Conservation (phyloP, 92 coral and sea anemone species). For the Desmophyllum pertusum region DNA sequence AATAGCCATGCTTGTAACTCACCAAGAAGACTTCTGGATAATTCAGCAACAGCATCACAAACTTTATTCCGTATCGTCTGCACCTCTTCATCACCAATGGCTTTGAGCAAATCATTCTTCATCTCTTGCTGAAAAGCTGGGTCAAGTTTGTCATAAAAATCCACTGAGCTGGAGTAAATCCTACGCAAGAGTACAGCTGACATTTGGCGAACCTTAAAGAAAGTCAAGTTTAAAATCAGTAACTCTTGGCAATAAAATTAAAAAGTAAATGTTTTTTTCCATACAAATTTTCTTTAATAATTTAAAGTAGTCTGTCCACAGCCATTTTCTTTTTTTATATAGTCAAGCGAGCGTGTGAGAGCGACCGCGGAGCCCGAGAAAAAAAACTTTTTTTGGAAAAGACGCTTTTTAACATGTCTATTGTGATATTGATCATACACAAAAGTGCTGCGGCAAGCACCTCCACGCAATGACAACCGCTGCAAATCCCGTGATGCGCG, state of each 20-base stretch:
- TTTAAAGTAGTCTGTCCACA: too few relatives aligned
- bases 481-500: too few relatives aligned
- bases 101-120: conserved; percentile 83
- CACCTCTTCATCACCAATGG: conserved; percentile 82
- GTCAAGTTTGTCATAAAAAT: conserved; percentile 84
- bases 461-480: too few relatives aligned
- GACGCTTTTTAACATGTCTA: too few relatives aligned
- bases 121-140: conserved; percentile 67
- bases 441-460: too few relatives aligned
- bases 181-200: conserved; percentile 95
- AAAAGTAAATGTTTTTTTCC: not conserved
- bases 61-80: conserved; percentile 80
- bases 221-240: not conserved
- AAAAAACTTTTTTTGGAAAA: too few relatives aligned
- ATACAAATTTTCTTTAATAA: too few relatives aligned
- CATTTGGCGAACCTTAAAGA: conserved; percentile 90
- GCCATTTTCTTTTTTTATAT: too few relatives aligned
- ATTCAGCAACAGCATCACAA: conserved; percentile 94
- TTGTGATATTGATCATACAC: too few relatives aligned
- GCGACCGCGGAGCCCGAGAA: too few relatives aligned
- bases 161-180: conserved; percentile 88
- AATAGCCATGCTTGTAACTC: not conserved
- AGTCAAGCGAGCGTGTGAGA: too few relatives aligned
- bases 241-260: not conserved
- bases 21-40: conserved; percentile 95